Conservation (phyloP, 1,140 invertebrate genomes). For the Atopsyche davidsoni region DNA sequence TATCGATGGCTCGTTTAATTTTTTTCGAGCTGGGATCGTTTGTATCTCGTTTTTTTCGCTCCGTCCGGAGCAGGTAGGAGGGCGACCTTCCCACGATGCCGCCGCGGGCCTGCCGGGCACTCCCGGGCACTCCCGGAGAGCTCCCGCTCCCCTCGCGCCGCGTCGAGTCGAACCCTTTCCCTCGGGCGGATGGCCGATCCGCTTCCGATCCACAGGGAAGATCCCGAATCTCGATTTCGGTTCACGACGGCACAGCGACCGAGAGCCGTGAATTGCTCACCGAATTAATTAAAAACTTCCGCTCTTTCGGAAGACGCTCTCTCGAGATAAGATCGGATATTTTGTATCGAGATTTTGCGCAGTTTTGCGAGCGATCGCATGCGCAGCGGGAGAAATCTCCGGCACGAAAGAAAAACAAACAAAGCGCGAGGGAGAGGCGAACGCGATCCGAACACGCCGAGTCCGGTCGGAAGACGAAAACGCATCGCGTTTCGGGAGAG, state of each 20-base stretch:
- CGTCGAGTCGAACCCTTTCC: too few relatives aligned
- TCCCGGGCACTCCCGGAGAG: too few relatives aligned
- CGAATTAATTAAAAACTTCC: too few relatives aligned
- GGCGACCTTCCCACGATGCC: constrained; percentile 27
- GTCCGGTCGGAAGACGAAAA: constrained; percentile 1
- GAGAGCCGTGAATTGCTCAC: too few relatives aligned
- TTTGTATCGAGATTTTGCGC: too few relatives aligned
- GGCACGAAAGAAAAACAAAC: constrained; percentile 29
- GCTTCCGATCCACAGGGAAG: not conserved
- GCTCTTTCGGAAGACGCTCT: too few relatives aligned
- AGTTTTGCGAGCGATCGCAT: constrained; percentile 15
- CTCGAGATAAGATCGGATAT: too few relatives aligned
- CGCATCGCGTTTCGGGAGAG: constrained; percentile 22
- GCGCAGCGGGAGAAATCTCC: constrained; percentile 20
- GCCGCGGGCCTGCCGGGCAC: too few relatives aligned
- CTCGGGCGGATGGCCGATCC: constrained; percentile 3
- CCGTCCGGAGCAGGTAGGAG: constrained; percentile 20
- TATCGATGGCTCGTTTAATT: too few relatives aligned
- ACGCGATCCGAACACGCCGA: constrained; percentile 29
- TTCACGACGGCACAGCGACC: too few relatives aligned
- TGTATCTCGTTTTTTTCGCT: constrained; percentile 15
- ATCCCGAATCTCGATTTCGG: constrained; percentile 3
- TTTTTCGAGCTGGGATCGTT: too few relatives aligned
- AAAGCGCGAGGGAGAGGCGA: constrained; percentile 21
- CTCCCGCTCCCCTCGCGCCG: too few relatives aligned